phyloP scores from a whole-genome alignment of 2,797 vertebrate species.

The Sebastes itinus region DNA sequence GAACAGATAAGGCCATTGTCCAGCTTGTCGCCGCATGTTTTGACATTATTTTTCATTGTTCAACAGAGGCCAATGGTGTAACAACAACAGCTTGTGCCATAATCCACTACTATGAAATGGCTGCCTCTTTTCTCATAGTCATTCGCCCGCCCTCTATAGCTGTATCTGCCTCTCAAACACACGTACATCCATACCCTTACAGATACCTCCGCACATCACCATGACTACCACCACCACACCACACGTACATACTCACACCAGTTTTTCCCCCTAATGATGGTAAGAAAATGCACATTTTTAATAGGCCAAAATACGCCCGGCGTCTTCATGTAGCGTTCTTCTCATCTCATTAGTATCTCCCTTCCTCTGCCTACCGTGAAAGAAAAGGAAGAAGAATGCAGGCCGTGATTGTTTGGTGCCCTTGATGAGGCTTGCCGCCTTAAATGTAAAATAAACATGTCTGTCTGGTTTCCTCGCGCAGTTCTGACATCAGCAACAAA shows the following conservation, averaged over 20 bases:
- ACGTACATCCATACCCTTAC: slow-evolving; percentile 12
- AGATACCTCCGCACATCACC: slow-evolving; percentile 16
- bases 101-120: slow-evolving; percentile 4
- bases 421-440: slow-evolving; percentile 38
- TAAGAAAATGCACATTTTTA: slow-evolving; percentile 57
- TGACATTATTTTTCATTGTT: slow-evolving; percentile 35
- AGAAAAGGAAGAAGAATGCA: slow-evolving; percentile 10
- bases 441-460: slow-evolving; percentile 52
- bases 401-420: slow-evolving; percentile 29
- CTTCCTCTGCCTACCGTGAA: slow-evolving; percentile 14
- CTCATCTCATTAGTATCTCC: slow-evolving; percentile 50
- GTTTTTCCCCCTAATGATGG: slow-evolving; percentile 32
- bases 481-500: slow-evolving; percentile 34
- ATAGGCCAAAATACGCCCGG: slow-evolving; percentile 25
- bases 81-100: neutral
- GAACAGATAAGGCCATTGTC: slow-evolving; percentile 26
- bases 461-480: slow-evolving; percentile 35
- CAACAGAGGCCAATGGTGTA: slow-evolving; percentile 10
- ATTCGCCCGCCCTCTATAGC: neutral
- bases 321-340: slow-evolving; percentile 34
- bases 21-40: slow-evolving; percentile 20
- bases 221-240: slow-evolving; percentile 12
- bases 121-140: neutral
- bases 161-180: slow-evolving; percentile 19
- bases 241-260: neutral